phyloP scores from a whole-genome alignment of 2,797 vertebrate species.

The Natrix natrix region DNA sequence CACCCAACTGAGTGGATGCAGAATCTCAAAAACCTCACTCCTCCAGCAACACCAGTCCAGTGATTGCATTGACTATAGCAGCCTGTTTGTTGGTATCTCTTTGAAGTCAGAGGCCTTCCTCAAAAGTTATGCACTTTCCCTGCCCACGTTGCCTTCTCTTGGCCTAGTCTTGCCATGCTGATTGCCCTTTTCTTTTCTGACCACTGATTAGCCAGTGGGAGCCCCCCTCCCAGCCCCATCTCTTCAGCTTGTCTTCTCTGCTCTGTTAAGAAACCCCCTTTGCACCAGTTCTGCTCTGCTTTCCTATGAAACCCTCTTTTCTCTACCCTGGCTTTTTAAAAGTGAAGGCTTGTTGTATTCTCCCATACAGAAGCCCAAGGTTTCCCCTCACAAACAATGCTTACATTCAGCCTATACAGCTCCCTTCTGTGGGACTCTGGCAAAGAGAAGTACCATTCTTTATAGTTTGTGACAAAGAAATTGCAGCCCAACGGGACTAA shows the following conservation, averaged over 20 bases:
- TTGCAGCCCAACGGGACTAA: slow-evolving; percentile 58
- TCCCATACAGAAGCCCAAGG: slow-evolving; percentile 71
- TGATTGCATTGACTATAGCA: background rate
- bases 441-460: slow-evolving; percentile 54
- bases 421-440: slow-evolving; percentile 68
- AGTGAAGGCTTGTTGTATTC: slow-evolving; percentile 76
- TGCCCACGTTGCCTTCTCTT: slow-evolving; percentile 19
- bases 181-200: slow-evolving; percentile 60
- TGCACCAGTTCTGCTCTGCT: slow-evolving; percentile 52
- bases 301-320: slow-evolving; percentile 55
- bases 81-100: background rate
- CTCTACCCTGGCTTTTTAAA: slow-evolving; percentile 61
- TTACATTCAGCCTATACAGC: slow-evolving; percentile 71
- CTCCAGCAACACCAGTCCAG: too few relatives aligned
- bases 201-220: slow-evolving; percentile 55
- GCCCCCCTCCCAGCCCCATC: slow-evolving; percentile 30
- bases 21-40: background rate
- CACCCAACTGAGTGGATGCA: background rate
- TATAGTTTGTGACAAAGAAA: slow-evolving; percentile 43
- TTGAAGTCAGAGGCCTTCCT: background rate
- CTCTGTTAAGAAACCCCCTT: slow-evolving; percentile 54
- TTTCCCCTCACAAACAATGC: slow-evolving; percentile 76
- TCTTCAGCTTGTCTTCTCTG: slow-evolving; percentile 36
- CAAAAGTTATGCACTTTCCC: background rate
- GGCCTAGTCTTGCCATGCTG: slow-evolving; percentile 43